A percentile compares a stretch with the other conserved stretches of the same genome.
These are phyloP conservation scores for Drosophila biarmipes DNA, from an alignment of 1,140 invertebrate species.

Conservation along the genomic window DNA sequence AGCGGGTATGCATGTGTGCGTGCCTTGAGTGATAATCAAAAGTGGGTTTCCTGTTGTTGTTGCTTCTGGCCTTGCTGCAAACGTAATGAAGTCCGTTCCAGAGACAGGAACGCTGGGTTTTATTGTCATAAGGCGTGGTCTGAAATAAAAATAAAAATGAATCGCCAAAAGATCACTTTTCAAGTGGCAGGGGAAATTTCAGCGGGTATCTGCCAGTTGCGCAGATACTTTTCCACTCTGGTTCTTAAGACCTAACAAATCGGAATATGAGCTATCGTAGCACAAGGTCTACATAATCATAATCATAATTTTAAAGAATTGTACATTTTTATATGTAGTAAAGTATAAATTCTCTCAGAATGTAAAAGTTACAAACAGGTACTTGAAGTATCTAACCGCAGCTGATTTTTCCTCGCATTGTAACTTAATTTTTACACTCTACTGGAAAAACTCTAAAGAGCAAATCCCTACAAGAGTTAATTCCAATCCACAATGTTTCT, in stretches of 20 bases:
- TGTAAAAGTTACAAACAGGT: not conserved
- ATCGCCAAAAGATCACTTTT: conserved; percentile 3
- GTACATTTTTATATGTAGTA: no score
- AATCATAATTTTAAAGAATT: no score
- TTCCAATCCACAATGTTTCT: conserved; percentile 1
- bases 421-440: not conserved
- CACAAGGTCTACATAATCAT: no score
- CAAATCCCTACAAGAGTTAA: not conserved
- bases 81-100: conserved; percentile 9
- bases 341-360: not conserved
- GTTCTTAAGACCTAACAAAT: not conserved
- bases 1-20: not conserved
- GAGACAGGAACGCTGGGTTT: conserved; percentile 1
- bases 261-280: no score
- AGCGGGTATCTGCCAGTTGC: not conserved
- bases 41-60: conserved; percentile 9
- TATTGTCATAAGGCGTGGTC: conserved; percentile 50
- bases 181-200: not conserved
- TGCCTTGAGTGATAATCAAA: conserved; percentile 18
- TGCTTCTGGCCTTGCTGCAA: conserved; percentile 45
- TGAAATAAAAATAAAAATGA: conserved; percentile 32
- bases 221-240: not conserved
- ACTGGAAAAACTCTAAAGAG: not conserved
- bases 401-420: not conserved
- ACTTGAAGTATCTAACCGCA: not conserved